These are phyloP conservation scores for Trichopria drosophilae DNA, from an alignment of 2,888 invertebrate genomes.

Conservation along the genomic window DNA sequence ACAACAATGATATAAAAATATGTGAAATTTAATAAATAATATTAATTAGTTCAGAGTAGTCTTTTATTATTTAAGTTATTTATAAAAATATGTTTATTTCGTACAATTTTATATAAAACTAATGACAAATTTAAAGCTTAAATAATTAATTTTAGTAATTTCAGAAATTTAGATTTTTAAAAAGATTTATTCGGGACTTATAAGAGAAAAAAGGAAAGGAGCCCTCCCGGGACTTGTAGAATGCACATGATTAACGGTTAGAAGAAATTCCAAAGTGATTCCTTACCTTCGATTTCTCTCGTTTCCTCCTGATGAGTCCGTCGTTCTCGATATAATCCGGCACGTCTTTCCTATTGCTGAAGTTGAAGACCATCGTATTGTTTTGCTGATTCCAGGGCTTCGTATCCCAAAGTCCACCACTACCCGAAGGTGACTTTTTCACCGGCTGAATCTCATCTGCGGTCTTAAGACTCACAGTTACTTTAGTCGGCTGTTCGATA, in stretches of 20 bases:
- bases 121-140: no score
- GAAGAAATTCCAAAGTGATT: constrained; percentile 5
- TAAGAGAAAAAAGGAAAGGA: constrained; percentile 2
- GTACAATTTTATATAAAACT: no score
- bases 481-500: constrained; percentile 60
- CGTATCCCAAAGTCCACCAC: constrained; percentile 56
- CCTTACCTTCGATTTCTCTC: constrained; percentile 75
- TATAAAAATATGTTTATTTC: no score
- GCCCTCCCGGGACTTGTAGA: no score
- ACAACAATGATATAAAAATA: no score
- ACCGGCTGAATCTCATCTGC: constrained; percentile 54
- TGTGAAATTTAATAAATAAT: no score
- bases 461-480: constrained; percentile 58
- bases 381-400: constrained; percentile 64
- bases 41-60: no score
- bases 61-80: no score
- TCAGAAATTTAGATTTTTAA: no score
- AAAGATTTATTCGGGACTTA: no score
- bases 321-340: constrained; percentile 92
- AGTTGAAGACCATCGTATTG: constrained; percentile 84
- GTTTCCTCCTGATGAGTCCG: constrained; percentile 71
- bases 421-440: constrained; percentile 48
- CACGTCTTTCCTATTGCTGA: constrained; percentile 80
- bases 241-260: background rate
- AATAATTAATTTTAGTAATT: no score